These are phyloP conservation scores for Mus pahari DNA, from an alignment of 2,113 vertebrate genomes.

Conservation along the genomic window DNA sequence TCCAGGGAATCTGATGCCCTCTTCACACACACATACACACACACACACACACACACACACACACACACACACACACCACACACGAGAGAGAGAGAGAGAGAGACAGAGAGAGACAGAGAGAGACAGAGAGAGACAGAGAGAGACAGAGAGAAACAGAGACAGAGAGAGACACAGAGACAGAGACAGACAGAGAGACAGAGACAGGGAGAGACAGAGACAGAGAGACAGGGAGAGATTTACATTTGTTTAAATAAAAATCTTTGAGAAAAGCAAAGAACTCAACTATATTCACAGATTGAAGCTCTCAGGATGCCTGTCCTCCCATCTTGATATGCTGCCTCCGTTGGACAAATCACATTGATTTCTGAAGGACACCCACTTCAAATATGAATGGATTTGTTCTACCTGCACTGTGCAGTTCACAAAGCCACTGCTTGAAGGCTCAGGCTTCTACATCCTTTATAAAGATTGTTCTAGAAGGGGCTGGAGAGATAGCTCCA, in stretches of 20 bases:
- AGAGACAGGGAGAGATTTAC: not conserved
- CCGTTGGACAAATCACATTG: not conserved
- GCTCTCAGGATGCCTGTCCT: not conserved
- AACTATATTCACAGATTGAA: not conserved
- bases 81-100: no score
- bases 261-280: not conserved
- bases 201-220: no score
- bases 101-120: no score
- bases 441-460: slow-evolving; percentile 31
- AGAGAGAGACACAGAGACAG: not conserved
- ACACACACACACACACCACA: no score
- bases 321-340: not conserved
- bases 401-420: not conserved
- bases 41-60: not conserved
- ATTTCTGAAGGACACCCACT: slow-evolving; percentile 17
- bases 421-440: slow-evolving; percentile 23
- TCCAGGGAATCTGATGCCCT: not conserved
- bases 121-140: no score
- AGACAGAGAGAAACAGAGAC: no score
- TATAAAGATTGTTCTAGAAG: not conserved
- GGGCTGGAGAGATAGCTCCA: not conserved
- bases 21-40: not conserved
- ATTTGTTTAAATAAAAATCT: not conserved
- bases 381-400: slow-evolving; percentile 3
- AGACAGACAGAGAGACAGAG: no score